Conservation (phyloP, 1,140 invertebrate genomes). For the Plutomurus gul region DNA sequence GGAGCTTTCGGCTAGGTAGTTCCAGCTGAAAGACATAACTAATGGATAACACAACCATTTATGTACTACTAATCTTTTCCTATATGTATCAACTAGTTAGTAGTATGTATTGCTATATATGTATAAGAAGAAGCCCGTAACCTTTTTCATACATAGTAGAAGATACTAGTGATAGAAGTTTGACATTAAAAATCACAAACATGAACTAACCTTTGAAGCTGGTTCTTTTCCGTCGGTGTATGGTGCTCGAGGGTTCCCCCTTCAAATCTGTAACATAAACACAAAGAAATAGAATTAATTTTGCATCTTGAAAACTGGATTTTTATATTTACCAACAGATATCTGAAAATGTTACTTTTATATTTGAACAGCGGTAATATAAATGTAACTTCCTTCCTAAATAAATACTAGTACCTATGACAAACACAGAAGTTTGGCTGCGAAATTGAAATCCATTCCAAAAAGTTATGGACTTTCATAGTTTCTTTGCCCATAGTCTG, state of each 20-base stretch:
- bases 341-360: too few species aligned
- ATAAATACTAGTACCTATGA: too few species aligned
- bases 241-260: neutral
- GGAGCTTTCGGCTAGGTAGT: too few species aligned
- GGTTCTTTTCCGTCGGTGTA: neutral
- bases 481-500: too few species aligned
- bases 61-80: neutral
- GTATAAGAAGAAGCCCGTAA: neutral
- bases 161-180: neutral
- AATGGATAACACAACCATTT: neutral
- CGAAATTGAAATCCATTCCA: too few species aligned
- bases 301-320: neutral
- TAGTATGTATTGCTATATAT: neutral
- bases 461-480: too few species aligned
- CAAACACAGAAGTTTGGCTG: too few species aligned
- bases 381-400: too few species aligned
- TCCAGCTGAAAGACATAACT: neutral
- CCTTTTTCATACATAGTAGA: neutral
- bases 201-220: neutral
- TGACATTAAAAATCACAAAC: conserved; percentile 1
- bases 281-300: neutral
- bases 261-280: neutral
- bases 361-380: too few species aligned
- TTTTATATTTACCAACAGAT: too few species aligned
- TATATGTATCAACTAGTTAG: neutral